Percentiles rank a stretch among this genome's conserved stretches.
Evolutionary conservation across 2,113 vertebrate genomes (phyloP).

Genomic region (Apodemus speciosus): DNA sequence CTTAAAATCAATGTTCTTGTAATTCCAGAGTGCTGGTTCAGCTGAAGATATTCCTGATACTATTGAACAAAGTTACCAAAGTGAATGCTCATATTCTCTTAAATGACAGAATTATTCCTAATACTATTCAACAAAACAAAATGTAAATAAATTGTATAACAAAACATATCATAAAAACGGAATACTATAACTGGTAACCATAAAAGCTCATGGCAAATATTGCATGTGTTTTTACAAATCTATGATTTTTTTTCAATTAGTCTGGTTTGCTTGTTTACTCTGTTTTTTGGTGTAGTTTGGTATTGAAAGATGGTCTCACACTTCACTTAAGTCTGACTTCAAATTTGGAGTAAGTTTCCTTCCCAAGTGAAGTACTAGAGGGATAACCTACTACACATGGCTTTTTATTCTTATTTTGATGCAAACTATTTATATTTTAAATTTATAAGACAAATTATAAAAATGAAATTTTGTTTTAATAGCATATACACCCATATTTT

Average conservation of each 20-base stretch:
- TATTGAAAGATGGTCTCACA: neutral
- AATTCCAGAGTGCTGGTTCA: neutral
- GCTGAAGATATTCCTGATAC: neutral
- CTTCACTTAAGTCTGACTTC: neutral
- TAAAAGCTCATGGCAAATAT: neutral
- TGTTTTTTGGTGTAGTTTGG: neutral
- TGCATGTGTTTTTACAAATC: too few relatives aligned
- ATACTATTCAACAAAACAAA: neutral
- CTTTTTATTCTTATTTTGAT: neutral
- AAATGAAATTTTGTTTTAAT: neutral
- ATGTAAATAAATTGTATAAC: neutral
- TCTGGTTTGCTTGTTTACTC: neutral
- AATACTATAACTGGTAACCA: neutral
- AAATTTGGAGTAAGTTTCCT: neutral
- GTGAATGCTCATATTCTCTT: neutral
- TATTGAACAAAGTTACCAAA: neutral
- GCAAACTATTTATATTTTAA: neutral
- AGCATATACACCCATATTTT: neutral
- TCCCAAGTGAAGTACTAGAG: neutral
- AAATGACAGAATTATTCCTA: slow-evolving; percentile 8
- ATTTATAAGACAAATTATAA: neutral
- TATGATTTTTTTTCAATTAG: neutral
- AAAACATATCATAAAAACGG: neutral
- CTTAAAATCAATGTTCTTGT: neutral
- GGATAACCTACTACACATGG: neutral